A percentile compares a stretch with the other conserved stretches of the same genome.
Evolutionary conservation across 2,888 invertebrate genomes (phyloP).

Genomic region (Cenopis cana): DNA sequence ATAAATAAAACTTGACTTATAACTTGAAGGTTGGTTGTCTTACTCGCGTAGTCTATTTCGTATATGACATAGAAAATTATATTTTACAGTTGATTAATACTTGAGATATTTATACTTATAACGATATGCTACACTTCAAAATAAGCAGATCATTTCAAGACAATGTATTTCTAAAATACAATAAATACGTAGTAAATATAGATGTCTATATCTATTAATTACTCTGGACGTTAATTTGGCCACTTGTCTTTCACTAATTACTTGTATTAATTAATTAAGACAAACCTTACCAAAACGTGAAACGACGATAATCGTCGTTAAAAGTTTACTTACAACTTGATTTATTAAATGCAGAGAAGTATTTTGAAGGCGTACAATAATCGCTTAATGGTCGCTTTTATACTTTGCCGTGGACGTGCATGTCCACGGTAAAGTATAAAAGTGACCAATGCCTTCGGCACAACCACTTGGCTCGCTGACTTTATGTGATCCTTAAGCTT

Average conservation of each 20-base stretch:
- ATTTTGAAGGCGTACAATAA: constrained; percentile 19
- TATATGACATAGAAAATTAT: constrained; percentile 21
- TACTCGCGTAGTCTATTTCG: constrained; percentile 2
- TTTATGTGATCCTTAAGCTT: constrained; percentile 8
- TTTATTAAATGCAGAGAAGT: constrained; percentile 41
- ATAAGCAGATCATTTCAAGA: constrained; percentile 33
- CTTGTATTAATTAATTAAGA: constrained; percentile 61
- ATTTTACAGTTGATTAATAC: constrained; percentile 19
- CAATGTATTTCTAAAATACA: constrained; percentile 39
- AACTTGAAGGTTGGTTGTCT: neutral
- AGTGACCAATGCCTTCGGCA: constrained; percentile 12
- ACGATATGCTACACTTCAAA: constrained; percentile 22
- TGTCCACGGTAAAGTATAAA: too few species aligned
- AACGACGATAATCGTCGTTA: constrained; percentile 26
- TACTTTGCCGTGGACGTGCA: too few species aligned
- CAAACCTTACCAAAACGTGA: constrained; percentile 53
- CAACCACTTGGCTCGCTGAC: constrained; percentile 15
- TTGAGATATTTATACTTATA: constrained; percentile 17
- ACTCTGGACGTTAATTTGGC: constrained; percentile 83
- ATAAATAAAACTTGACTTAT: neutral
- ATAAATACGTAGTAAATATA: constrained; percentile 47
- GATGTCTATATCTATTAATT: constrained; percentile 53
- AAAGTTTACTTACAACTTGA: constrained; percentile 34
- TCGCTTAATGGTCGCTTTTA: too few species aligned
- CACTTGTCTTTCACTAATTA: constrained; percentile 76